Conservation (phyloP, 2,113 vertebrate genomes). For the Apeltes quadracus region DNA sequence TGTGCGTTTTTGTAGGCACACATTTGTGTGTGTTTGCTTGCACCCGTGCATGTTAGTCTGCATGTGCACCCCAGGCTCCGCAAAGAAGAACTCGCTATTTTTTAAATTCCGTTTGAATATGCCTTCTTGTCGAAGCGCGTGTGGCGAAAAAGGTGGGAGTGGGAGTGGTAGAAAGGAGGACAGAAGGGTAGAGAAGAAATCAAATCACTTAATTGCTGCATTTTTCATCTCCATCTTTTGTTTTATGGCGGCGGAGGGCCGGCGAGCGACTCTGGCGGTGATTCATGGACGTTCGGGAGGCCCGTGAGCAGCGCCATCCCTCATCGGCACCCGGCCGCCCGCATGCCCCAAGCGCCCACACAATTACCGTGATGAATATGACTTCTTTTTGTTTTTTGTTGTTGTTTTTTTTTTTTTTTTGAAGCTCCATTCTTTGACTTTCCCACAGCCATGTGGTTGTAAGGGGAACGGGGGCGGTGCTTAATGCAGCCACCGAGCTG, state of each 20-base stretch:
- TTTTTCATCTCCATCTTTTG: conserved; percentile 99
- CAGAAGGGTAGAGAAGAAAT: conserved; percentile 94
- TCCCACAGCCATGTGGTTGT: conserved; percentile 54
- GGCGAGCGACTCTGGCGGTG: conserved; percentile 93
- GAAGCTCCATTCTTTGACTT: conserved; percentile 60
- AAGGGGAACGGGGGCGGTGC: conserved; percentile 76
- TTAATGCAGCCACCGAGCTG: conserved; percentile 85
- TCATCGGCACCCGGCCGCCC: conserved; percentile 93
- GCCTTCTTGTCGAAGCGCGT: conserved; percentile 27
- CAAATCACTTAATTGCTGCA: conserved; percentile 99
- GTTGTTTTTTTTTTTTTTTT: conserved; percentile 28
- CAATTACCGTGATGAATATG: conserved; percentile 99
- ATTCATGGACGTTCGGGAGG: conserved; percentile 96
- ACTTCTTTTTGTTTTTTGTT: conserved; percentile 90
- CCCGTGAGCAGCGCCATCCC: conserved; percentile 97
- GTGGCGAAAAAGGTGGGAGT: conserved; percentile 36
- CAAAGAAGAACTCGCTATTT: not conserved
- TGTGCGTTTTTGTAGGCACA: not conserved
- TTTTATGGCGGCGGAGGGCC: conserved; percentile 97
- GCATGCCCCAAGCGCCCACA: conserved; percentile 93
- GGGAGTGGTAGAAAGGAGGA: conserved; percentile 79
- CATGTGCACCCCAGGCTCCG: not conserved
- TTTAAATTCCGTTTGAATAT: conserved; percentile 6
- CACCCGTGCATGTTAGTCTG: conserved; percentile 10
- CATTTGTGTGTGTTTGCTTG: conserved; percentile 6